Evolutionary conservation across 2,888 invertebrate genomes (phyloP).

Genomic region (Laothoe populi): DNA sequence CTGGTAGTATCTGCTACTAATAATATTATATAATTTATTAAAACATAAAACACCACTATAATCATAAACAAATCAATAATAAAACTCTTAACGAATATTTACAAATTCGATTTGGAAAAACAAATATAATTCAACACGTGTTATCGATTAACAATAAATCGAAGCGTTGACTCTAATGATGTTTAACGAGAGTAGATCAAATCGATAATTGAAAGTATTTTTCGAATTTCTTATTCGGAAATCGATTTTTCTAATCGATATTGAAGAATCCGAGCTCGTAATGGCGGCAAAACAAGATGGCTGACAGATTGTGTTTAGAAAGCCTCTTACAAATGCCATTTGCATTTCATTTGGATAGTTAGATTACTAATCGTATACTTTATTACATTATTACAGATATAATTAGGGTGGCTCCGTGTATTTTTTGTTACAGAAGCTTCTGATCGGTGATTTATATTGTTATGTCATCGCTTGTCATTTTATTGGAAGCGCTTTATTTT

Average conservation of each 20-base stretch:
- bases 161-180: conserved; percentile 64
- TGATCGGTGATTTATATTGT: conserved; percentile 4
- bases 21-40: neutral
- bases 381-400: conserved; percentile 46
- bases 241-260: conserved; percentile 70
- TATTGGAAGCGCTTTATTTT: neutral
- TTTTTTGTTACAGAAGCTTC: conserved; percentile 3
- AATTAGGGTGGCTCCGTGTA: conserved; percentile 29
- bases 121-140: conserved; percentile 61
- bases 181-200: conserved; percentile 70
- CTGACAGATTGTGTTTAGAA: conserved; percentile 55
- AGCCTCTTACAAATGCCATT: conserved; percentile 52
- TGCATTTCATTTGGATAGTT: conserved; percentile 50
- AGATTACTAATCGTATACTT: conserved; percentile 51
- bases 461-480: neutral
- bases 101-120: conserved; percentile 43
- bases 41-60: neutral
- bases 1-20: neutral
- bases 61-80: conserved; percentile 28
- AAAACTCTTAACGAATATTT: conserved; percentile 28
- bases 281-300: conserved; percentile 48
- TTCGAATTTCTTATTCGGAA: conserved; percentile 53
- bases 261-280: conserved; percentile 58
- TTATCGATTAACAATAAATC: conserved; percentile 71
- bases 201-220: conserved; percentile 56